Evolutionary conservation across 2,113 vertebrate species (phyloP).

Genomic region (Quiscalus mexicanus): DNA sequence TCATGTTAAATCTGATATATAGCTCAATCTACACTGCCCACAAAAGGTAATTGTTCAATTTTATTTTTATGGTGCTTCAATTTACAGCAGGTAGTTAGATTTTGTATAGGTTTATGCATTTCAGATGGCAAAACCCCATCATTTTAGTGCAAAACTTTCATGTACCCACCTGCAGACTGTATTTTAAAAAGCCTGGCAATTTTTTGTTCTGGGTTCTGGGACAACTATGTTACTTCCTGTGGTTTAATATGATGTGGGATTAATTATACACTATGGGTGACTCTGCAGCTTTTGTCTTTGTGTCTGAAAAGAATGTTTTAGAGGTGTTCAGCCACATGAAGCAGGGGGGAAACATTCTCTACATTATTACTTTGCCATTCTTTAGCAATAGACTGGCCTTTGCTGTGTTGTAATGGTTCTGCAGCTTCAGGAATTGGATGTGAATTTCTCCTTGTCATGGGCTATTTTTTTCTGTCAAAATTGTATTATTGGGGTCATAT

Average conservation of each 20-base stretch:
- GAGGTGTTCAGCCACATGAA: not conserved
- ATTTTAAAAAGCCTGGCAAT: not conserved
- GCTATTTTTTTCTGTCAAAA: not conserved
- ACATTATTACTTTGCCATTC: not conserved
- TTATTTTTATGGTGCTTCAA: conserved; percentile 49
- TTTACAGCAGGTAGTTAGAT: conserved; percentile 51
- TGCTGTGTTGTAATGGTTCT: not conserved
- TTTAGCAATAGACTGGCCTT: not conserved
- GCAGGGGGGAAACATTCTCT: not conserved
- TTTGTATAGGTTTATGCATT: conserved; percentile 27
- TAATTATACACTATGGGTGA: not conserved
- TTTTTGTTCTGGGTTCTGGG: not conserved
- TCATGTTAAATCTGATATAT: conserved; percentile 32
- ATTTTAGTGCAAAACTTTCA: conserved; percentile 46
- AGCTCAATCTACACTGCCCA: not conserved
- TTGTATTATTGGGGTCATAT: not conserved
- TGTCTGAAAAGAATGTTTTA: conserved; percentile 1
- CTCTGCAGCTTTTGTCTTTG: conserved; percentile 21
- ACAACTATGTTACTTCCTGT: not conserved
- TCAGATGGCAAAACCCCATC: conserved; percentile 15
- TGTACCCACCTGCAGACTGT: conserved; percentile 29
- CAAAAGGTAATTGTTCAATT: conserved; percentile 52
- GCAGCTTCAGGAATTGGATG: not conserved
- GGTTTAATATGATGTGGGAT: not conserved
- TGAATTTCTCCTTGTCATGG: not conserved